Conservation (phyloP, 2,797 vertebrate genomes). For the Helarctos malayanus region DNA sequence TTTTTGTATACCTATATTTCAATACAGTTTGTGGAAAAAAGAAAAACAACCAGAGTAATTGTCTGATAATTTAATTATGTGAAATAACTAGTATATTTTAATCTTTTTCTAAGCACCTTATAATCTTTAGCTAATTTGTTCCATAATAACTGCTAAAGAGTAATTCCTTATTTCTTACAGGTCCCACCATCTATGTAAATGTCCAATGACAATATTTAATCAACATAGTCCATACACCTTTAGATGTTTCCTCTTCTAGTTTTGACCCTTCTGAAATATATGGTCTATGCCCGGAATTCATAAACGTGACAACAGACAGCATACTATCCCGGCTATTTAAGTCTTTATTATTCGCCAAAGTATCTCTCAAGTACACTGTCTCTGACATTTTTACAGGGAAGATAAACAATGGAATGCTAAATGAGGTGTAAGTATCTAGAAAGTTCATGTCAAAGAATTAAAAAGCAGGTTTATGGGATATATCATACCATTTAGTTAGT, state of each 20-base stretch:
- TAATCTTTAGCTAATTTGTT: slow-evolving; percentile 21
- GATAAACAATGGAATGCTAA: slow-evolving; percentile 14
- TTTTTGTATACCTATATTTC: neutral
- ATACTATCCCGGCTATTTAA: neutral
- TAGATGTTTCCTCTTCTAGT: slow-evolving; percentile 16
- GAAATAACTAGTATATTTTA: neutral
- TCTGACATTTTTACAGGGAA: slow-evolving; percentile 12
- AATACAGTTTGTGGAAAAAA: neutral
- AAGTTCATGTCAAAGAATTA: slow-evolving; percentile 41
- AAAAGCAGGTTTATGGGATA: neutral
- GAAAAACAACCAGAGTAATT: slow-evolving; percentile 48
- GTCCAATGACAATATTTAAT: slow-evolving; percentile 25
- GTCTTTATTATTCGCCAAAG: neutral
- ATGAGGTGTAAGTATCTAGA: neutral
- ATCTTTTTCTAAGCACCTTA: slow-evolving; percentile 25
- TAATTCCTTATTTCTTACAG: neutral
- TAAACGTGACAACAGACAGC: neutral
- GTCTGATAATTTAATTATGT: slow-evolving; percentile 4
- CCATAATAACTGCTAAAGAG: slow-evolving; percentile 16
- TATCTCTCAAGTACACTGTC: neutral
- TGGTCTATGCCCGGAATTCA: neutral
- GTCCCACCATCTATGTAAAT: neutral
- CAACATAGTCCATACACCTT: neutral
- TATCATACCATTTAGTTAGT: neutral
- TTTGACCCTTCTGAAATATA: neutral